Evolutionary conservation across 2,888 invertebrate species (phyloP).

Genomic region (Xylota sylvarum): DNA sequence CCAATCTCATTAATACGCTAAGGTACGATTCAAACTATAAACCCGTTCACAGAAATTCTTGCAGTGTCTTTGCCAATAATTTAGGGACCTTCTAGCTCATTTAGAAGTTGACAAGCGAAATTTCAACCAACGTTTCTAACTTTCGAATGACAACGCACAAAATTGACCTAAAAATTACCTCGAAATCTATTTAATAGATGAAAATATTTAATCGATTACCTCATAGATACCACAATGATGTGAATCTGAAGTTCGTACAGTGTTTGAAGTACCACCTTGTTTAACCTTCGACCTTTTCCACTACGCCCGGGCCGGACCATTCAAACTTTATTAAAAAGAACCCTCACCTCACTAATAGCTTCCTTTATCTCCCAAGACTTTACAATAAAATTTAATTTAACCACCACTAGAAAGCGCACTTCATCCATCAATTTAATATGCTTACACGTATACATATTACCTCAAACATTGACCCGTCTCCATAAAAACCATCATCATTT

Average conservation of each 20-base stretch:
- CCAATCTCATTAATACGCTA: too few species aligned
- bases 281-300: neutral
- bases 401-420: constrained; percentile 25
- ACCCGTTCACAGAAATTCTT: too few species aligned
- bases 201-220: neutral
- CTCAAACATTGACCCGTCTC: constrained; percentile 55
- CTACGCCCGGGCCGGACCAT: neutral
- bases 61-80: too few species aligned
- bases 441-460: constrained; percentile 23
- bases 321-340: neutral
- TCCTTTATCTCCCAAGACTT: constrained; percentile 1
- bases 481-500: constrained; percentile 69
- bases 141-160: too few species aligned
- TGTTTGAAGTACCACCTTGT: neutral
- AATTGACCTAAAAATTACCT: neutral
- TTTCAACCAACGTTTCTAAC: too few species aligned
- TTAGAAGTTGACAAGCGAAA: too few species aligned
- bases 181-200: neutral
- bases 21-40: too few species aligned
- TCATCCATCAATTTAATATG: constrained; percentile 53
- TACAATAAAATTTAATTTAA: constrained; percentile 20
- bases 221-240: neutral
- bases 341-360: neutral
- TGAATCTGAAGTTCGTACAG: neutral
- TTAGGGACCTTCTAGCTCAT: too few species aligned